Conservation (phyloP, 2,797 vertebrate species). For the Tenualosa thibaudeaui region DNA sequence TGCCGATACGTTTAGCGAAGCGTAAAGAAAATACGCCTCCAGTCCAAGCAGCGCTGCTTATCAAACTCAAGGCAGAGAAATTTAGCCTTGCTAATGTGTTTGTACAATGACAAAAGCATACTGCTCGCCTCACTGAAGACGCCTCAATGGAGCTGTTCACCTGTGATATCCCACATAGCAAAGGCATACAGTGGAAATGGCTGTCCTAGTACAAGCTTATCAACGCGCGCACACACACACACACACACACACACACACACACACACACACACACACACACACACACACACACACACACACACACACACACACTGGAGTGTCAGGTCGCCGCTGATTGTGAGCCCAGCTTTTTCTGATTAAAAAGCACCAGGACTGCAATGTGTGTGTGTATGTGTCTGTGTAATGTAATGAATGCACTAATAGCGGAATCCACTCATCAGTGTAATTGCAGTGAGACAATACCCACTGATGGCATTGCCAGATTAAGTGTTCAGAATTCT, state of each 20-base stretch:
- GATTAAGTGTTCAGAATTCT: constrained; percentile 51
- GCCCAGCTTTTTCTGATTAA: constrained; percentile 42
- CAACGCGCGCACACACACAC: not conserved
- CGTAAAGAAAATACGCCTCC: not conserved
- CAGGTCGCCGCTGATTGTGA: constrained; percentile 35
- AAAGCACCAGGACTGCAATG: constrained; percentile 26
- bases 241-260: not conserved
- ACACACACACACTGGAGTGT: constrained; percentile 18
- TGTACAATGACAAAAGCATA: not conserved
- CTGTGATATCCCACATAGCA: not conserved
- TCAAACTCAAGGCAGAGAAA: not conserved
- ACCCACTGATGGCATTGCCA: constrained; percentile 52
- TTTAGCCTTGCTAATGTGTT: not conserved
- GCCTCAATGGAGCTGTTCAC: not conserved
- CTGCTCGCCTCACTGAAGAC: not conserved
- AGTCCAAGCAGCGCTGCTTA: not conserved
- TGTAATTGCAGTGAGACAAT: constrained; percentile 56
- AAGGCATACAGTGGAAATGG: not conserved
- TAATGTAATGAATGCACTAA: constrained; percentile 52
- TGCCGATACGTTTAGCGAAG: not conserved
- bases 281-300: not conserved
- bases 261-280: not conserved
- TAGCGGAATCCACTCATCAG: constrained; percentile 53
- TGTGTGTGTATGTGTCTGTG: constrained; percentile 32
- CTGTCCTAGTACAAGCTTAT: not conserved